These are phyloP conservation scores for Gorsachius magnificus DNA, from an alignment of 2,797 vertebrate species.

Conservation along the genomic window DNA sequence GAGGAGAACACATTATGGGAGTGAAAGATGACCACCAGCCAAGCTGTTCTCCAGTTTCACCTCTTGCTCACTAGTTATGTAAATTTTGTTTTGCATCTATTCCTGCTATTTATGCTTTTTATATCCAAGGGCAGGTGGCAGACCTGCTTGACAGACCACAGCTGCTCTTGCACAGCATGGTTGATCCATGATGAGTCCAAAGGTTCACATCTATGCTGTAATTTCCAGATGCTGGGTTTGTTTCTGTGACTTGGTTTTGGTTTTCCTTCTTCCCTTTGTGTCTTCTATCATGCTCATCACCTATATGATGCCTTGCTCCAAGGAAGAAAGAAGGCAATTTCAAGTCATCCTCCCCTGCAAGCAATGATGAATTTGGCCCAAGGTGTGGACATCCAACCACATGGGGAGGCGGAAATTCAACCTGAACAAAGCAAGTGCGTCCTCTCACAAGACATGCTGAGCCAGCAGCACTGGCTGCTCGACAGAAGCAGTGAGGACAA, in stretches of 20 bases:
- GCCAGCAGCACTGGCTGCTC: neutral
- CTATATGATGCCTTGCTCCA: neutral
- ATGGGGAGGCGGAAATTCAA: neutral
- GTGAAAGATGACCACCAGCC: neutral
- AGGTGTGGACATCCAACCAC: neutral
- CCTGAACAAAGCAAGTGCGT: fast-evolving
- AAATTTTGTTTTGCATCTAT: neutral
- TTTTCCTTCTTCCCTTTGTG: neutral
- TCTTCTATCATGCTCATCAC: neutral
- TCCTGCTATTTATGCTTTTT: neutral
- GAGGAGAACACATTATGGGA: neutral
- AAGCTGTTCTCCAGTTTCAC: neutral
- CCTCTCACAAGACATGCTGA: neutral
- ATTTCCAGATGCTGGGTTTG: neutral
- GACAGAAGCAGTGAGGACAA: neutral
- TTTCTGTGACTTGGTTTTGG: neutral
- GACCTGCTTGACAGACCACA: neutral
- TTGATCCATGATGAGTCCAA: neutral
- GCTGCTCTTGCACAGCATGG: neutral
- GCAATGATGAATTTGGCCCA: neutral
- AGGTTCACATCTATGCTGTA: neutral
- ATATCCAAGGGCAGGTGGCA: neutral
- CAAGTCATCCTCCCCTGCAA: neutral
- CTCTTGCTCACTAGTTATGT: neutral
- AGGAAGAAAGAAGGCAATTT: neutral